Evolutionary conservation across 2,113 vertebrate species (phyloP), one percentile per base, ranked within the genome.

Genomic region (Melanerpes aurifrons): DNA sequence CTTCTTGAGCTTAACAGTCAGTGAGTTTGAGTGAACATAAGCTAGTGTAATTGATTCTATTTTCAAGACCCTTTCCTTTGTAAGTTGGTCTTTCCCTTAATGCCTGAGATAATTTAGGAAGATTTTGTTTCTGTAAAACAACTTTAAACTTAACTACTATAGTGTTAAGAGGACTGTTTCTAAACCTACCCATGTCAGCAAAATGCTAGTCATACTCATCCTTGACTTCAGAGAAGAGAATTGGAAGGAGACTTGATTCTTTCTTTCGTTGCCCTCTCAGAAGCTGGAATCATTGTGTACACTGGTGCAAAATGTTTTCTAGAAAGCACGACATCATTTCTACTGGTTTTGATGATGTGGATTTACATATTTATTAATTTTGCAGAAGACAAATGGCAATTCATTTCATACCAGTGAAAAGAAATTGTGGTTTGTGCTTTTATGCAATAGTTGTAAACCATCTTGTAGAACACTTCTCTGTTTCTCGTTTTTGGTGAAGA

Each of bases 261-360:
- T 48, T 50, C 5, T n/a, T 81, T 77, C 24, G 16, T 35, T 85
- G 25, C 10, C 18, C 12, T 43, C 50, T 66, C 12, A 66, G 86
- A 83, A 85, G 56, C 32, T 9, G 2, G 81, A 31, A 58, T 2
- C 8, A 10, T 10, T 31, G 6, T 48, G 5, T 62, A 48, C 21
- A n/a, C 3, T 58, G 17, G 13, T 31, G 7, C 16, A 75, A 90
- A 64, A 63, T 37, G 22, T 76, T 76, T 79, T 72, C 12, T 31
- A 58, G 14, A 31, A 17, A 89, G 12, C 0, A 0, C 62, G 20
- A 29, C 9, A 20, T 9, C 8, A 40, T 63, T 89, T 80, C 58
- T 68, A 59, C 14, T 31, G 9, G 25, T 22, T 82, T 47, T 77
- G 22, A 31, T 61, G 4, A 18, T 22, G 4, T 15, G 7, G 10